These are phyloP conservation scores for Hoplias malabaricus DNA, from an alignment of 2,113 vertebrate genomes.

Conservation along the genomic window DNA sequence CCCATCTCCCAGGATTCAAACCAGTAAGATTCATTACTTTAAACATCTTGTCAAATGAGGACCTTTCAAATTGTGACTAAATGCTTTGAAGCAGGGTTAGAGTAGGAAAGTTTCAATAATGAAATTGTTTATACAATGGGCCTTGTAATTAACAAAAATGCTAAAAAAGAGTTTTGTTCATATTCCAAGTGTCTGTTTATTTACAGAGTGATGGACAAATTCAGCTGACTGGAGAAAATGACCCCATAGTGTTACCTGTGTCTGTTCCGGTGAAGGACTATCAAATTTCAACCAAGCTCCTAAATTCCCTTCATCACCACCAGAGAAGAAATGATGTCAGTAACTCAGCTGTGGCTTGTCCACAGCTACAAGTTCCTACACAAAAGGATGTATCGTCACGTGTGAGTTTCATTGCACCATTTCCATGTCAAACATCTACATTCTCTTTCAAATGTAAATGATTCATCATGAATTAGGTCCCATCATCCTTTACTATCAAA, in stretches of 20 bases:
- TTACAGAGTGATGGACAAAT: conserved; percentile 82
- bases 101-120: too few species aligned
- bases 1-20: conserved; percentile 76
- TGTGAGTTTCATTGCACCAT: conserved; percentile 72
- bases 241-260: conserved; percentile 86
- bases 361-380: conserved; percentile 56
- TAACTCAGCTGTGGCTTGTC: conserved; percentile 59
- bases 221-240: conserved; percentile 73
- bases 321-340: conserved; percentile 70
- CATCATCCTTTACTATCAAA: too few species aligned
- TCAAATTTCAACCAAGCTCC: conserved; percentile 73
- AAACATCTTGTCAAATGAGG: background rate
- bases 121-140: too few species aligned
- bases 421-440: background rate
- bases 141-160: too few species aligned
- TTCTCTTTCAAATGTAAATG: background rate
- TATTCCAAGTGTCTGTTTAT: too few species aligned
- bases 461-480: too few species aligned
- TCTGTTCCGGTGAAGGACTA: conserved; percentile 87
- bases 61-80: background rate
- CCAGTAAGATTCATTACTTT: conserved; percentile 64
- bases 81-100: background rate
- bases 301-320: conserved; percentile 65
- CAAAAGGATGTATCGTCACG: conserved; percentile 76
- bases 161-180: too few species aligned